Conservation (phyloP, 2,888 invertebrate genomes). For the Teleiodes luculella region DNA sequence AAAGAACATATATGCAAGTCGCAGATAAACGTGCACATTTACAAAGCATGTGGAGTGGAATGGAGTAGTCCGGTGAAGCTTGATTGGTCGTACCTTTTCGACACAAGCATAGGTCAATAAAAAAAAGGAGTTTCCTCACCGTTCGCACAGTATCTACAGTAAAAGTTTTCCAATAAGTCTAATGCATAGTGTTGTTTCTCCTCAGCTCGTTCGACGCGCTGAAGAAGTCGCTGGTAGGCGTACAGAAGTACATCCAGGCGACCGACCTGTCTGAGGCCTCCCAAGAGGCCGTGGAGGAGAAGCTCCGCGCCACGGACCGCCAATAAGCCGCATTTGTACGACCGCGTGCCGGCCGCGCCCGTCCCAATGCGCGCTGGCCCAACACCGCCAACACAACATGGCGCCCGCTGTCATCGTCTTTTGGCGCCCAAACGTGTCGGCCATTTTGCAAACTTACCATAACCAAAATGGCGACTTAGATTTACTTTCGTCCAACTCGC, state of each 20-base stretch:
- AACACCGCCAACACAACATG: background rate
- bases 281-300: conserved; percentile 95
- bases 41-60: no score
- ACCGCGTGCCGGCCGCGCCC: background rate
- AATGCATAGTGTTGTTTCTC: background rate
- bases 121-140: no score
- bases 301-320: conserved; percentile 95
- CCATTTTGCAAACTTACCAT: conserved; percentile 2
- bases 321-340: conserved; percentile 80
- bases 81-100: no score
- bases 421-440: background rate
- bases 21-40: no score
- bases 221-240: conserved; percentile 97
- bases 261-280: conserved; percentile 96
- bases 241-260: conserved; percentile 98
- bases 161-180: background rate
- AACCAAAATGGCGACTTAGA: background rate
- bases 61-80: no score
- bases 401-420: background rate
- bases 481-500: background rate
- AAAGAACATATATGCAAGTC: no score
- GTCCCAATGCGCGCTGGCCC: background rate
- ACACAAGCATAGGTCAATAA: no score
- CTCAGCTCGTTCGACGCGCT: conserved; percentile 97
- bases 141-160: background rate